Percentiles rank a stretch among this genome's conserved stretches.
Conservation (phyloP, 2,113 vertebrate species). For the Seriola quinqueradiata region DNA sequence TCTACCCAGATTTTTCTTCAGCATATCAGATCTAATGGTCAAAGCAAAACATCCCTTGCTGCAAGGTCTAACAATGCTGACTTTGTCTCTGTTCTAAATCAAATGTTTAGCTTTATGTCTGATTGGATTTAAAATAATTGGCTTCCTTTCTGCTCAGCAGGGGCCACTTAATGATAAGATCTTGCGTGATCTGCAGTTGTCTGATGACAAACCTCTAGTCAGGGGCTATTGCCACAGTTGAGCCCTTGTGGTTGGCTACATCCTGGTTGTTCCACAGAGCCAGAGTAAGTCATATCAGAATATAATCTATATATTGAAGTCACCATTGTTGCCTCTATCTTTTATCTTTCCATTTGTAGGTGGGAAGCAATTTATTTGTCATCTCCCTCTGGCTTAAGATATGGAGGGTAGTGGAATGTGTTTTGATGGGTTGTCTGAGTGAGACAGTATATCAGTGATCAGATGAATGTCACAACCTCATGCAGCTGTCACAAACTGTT, state of each 20-base stretch:
- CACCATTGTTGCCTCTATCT: slow-evolving; percentile 47
- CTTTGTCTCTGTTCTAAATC: slow-evolving; percentile 5
- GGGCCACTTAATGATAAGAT: not conserved
- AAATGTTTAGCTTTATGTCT: not conserved
- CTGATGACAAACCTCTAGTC: not conserved
- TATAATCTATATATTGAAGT: slow-evolving; percentile 32
- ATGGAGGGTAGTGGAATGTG: slow-evolving; percentile 17
- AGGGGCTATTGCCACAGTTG: slow-evolving; percentile 2
- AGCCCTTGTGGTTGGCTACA: not conserved
- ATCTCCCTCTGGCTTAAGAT: slow-evolving; percentile 42
- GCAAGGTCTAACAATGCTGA: not conserved
- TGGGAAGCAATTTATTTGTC: slow-evolving; percentile 68
- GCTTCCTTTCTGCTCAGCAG: slow-evolving; percentile 13
- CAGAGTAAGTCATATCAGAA: slow-evolving; percentile 23
- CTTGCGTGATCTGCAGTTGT: not conserved
- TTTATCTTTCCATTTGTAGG: slow-evolving; percentile 62
- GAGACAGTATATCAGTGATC: slow-evolving; percentile 54
- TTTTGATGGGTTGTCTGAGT: slow-evolving; percentile 60
- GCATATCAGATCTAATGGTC: not conserved
- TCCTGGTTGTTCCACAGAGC: not conserved
- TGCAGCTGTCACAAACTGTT: slow-evolving; percentile 51
- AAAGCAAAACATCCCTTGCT: not conserved
- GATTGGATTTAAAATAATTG: slow-evolving; percentile 35
- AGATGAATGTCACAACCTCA: slow-evolving; percentile 45
- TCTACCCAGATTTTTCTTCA: not conserved